Base-by-base conservation (phyloP, 1,140 invertebrate species). In the Chelonus insularis region DNA sequence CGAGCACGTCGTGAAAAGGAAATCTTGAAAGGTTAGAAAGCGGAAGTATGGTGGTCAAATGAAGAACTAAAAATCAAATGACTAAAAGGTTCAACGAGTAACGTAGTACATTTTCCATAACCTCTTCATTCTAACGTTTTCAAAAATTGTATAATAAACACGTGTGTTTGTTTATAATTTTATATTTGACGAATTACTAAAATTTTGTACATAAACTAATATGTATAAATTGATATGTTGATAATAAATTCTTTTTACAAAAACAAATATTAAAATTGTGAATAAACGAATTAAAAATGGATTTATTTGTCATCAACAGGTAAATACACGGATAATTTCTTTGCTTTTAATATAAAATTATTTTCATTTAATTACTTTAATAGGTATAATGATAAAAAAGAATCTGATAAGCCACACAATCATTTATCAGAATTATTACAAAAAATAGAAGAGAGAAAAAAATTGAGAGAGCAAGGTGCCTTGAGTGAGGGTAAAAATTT, bases 381-480 rank as follows among this genome's bases (percentile, higher is more conserved):
- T 9, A 83, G 80, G 57, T 86, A 86, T 66, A 77, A 79, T 57
- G 80, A 77, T 11, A 70, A 82, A 58, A 64, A 75, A 34, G 61
- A 72, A 45, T 7, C 50, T 32, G 65, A 80, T 65, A 57, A 72
- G 16, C 34, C 70, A 34, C 61, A 75, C 36, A 77, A 82, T 68
- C 84, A 87, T 72, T 72, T 88, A 14, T 76, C 84, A 65, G 82
- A 81, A 56, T 71, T 88, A 16, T 79, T 87, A 54, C 79, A 85
- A 73, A 83, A 79, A 73, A 86, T 86, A 57, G 84, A 84, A 72
- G 79, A 85, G 68, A 77, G 84, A 60, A 84, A 82, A 66, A 79
- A 76, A 70, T 36, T n/a, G n/a, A n/a, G n/a, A n/a, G n/a, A 78
- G 61, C 73, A 63, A 60, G 57, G 65, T 56, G 68, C 63, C 21